Evolutionary conservation across 1,140 invertebrate species (phyloP).

Genomic region (Bombus consobrinus): DNA sequence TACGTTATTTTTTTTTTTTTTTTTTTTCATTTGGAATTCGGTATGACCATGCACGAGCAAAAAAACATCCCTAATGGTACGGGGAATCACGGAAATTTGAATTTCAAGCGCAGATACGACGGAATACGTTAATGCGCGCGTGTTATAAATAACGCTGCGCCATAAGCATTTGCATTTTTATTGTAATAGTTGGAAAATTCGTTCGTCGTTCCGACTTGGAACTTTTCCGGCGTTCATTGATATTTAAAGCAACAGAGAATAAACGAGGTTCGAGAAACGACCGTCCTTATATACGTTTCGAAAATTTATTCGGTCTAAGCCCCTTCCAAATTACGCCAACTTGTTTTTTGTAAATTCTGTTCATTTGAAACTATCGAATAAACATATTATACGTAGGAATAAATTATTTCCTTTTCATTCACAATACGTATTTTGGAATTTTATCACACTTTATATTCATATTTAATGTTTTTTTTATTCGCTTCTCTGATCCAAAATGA

Average conservation of each 20-base stretch:
- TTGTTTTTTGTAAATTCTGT: background rate
- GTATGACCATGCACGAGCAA: conserved; percentile 3
- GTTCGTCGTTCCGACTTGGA: conserved; percentile 5
- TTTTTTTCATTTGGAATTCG: conserved; percentile 14
- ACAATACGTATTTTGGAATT: background rate
- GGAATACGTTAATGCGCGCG: conserved; percentile 29
- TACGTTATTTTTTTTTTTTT: background rate
- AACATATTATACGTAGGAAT: background rate
- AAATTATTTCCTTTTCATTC: too few relatives aligned
- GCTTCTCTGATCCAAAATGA: too few relatives aligned
- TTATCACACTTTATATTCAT: background rate
- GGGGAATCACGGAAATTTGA: conserved; percentile 35
- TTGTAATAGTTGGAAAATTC: conserved; percentile 23
- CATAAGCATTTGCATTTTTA: conserved; percentile 42
- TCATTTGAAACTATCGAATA: background rate
- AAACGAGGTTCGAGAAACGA: background rate
- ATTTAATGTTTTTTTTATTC: background rate
- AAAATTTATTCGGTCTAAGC: background rate
- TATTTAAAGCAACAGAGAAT: conserved; percentile 1
- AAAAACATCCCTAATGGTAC: conserved; percentile 24
- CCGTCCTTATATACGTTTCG: background rate
- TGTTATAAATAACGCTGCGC: conserved; percentile 34
- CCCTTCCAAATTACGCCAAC: background rate
- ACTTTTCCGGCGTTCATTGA: conserved; percentile 28
- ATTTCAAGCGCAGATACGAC: conserved; percentile 26